phyloP scores from a whole-genome alignment of 2,888 invertebrate genomes.

The Drosophila suboccidentalis region DNA sequence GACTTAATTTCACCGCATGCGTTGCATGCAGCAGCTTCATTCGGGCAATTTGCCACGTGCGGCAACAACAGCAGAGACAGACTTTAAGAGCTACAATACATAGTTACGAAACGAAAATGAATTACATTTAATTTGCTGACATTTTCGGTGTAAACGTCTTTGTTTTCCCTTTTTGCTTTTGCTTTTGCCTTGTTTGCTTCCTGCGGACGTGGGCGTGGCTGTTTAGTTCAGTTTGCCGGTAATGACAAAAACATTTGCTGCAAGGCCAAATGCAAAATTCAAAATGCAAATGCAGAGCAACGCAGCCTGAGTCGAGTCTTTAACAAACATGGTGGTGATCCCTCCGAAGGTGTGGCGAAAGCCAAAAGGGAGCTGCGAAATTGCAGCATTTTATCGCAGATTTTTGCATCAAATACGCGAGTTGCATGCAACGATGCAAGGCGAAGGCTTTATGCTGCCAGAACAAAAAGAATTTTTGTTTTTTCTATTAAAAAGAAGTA shows the following conservation, averaged over 20 bases:
- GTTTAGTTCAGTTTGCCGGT: conserved; percentile 51
- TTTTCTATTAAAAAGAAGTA: conserved; percentile 29
- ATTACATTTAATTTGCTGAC: conserved; percentile 78
- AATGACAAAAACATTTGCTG: conserved; percentile 71
- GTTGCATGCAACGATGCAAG: conserved; percentile 49
- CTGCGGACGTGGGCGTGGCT: conserved; percentile 6
- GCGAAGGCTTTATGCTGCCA: conserved; percentile 15
- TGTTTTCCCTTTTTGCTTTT: conserved; percentile 35
- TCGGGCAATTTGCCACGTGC: conserved; percentile 77
- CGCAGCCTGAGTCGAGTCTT: conserved; percentile 53
- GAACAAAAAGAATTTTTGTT: conserved; percentile 24
- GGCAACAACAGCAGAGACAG: conserved; percentile 30
- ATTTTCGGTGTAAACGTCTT: conserved; percentile 59
- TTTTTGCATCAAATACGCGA: conserved; percentile 71
- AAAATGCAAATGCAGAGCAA: conserved; percentile 65
- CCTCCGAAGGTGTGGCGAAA: neutral
- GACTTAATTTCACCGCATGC: conserved; percentile 79
- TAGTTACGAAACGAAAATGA: conserved; percentile 66
- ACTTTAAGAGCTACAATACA: conserved; percentile 41
- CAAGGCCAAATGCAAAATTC: conserved; percentile 71
- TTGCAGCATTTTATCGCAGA: conserved; percentile 66
- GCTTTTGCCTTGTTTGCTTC: conserved; percentile 9
- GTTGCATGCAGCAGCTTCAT: conserved; percentile 72
- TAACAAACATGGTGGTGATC: conserved; percentile 42
- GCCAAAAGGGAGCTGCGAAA: neutral